phyloP scores from a whole-genome alignment of 2,113 vertebrate genomes.

The Tonatia bakeri region DNA sequence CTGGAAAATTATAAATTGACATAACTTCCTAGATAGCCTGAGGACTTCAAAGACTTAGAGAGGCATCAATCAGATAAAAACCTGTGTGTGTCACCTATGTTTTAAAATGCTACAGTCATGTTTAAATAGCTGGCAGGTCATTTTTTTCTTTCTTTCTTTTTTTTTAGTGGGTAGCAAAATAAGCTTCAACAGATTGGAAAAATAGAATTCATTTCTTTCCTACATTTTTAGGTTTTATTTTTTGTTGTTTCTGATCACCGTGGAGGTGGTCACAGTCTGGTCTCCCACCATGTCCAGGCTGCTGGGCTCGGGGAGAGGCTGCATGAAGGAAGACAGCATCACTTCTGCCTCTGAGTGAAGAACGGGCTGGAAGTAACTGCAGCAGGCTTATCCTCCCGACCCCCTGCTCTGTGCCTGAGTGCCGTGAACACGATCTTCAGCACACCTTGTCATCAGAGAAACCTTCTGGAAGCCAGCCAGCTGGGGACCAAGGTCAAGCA shows the following conservation, averaged over 20 bases:
- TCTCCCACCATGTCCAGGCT: neutral
- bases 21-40: conserved; percentile 14
- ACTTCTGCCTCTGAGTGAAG: neutral
- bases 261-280: conserved; percentile 48
- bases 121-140: conserved; percentile 77
- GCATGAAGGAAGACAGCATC: neutral
- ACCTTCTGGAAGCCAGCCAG: conserved; percentile 61
- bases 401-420: neutral
- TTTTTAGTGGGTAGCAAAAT: conserved; percentile 63
- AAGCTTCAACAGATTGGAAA: conserved; percentile 75
- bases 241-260: conserved; percentile 28
- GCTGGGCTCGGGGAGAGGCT: neutral
- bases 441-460: conserved; percentile 55
- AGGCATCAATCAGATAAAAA: conserved; percentile 50
- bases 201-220: conserved; percentile 66
- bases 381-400: neutral
- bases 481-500: conserved; percentile 66
- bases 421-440: conserved; percentile 49
- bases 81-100: conserved; percentile 10
- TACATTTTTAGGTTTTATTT: neutral
- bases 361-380: neutral
- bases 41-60: conserved; percentile 67
- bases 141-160: conserved; percentile 38
- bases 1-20: conserved; percentile 10
- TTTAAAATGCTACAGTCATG: conserved; percentile 69